Conservation (phyloP, 2,888 invertebrate species). For the Drosophila gaucha region DNA sequence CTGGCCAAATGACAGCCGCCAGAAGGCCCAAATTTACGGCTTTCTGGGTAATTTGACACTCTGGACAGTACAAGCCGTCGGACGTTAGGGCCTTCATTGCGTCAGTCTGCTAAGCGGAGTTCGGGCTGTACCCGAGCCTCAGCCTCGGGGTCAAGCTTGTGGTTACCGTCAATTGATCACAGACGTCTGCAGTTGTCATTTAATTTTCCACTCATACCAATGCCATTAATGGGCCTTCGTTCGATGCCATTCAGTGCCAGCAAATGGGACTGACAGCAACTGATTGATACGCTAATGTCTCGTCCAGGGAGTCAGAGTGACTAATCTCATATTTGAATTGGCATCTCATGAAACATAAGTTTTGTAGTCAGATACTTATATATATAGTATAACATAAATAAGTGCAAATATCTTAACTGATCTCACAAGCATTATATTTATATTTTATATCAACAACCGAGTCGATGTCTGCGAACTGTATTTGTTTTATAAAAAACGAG, state of each 20-base stretch:
- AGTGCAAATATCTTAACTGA: too few species aligned
- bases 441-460: too few species aligned
- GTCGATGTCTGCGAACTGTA: too few species aligned
- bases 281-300: slow-evolving; percentile 22
- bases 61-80: slow-evolving; percentile 52
- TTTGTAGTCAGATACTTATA: too few species aligned
- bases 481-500: too few species aligned
- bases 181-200: slow-evolving; percentile 78
- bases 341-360: not conserved
- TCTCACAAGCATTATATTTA: too few species aligned
- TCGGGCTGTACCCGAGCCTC: slow-evolving; percentile 6
- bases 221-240: slow-evolving; percentile 49
- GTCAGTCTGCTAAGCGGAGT: slow-evolving; percentile 7
- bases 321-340: not conserved
- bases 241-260: slow-evolving; percentile 26
- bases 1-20: slow-evolving; percentile 69
- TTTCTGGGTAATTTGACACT: slow-evolving; percentile 80
- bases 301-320: not conserved
- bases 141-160: slow-evolving; percentile 35
- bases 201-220: slow-evolving; percentile 62
- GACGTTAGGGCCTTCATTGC: slow-evolving; percentile 22
- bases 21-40: slow-evolving; percentile 77
- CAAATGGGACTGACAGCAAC: slow-evolving; percentile 34
- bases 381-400: too few species aligned
- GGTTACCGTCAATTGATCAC: slow-evolving; percentile 79